Evolutionary conservation across 2,113 vertebrate species (phyloP), one percentile per base, ranked within the genome.

Genomic region (Pelobates fuscus): DNA sequence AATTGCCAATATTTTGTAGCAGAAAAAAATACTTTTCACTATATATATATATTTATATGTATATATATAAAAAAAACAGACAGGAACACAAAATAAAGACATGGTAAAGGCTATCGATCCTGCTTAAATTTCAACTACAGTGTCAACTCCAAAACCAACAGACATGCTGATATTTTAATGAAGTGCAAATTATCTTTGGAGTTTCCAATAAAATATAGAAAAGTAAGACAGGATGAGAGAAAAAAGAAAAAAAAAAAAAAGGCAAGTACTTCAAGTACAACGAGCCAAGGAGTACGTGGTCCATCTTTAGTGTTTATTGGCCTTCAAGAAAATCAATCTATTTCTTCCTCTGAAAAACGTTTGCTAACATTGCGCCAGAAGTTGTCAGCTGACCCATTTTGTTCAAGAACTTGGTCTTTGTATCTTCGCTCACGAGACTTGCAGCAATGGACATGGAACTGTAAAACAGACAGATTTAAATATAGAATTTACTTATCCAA

Each of bases 381-480:
- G 98, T 99, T 65, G 98, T 98, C 85, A 99, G 86, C 89, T 99
- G 98, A 80, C 98, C 98, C 97, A 99, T 98, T 93, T 99, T 99
- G 84, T 96, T 99, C 84, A 99, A 86, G 85, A 99, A 99, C 91
- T 98, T 99, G 82, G 96, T 99, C 89, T 99, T 99, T 74, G 98
- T 96, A 54, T 99, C 98, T 89, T 99, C 98, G 20, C 96, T 96
- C 78, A 99, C 97, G 76, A 99, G 89, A 85, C 96, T 99, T 2
- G 96, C 95, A 67, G 96, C 96, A 54, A 99, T 99, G 2, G 97
- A 99, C 88, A 98, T 93, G 0, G 96, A 98, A 55, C 97, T 99
- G 75, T 73, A 81, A 82, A 57, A 87, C n/a, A 67, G 63, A 2
- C 65, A 77, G n/a, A 57, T 15, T 27, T 26, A 21, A 59, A 0